phyloP scores from a whole-genome alignment of 2,888 invertebrate genomes.

The Ceriagrion tenellum region DNA sequence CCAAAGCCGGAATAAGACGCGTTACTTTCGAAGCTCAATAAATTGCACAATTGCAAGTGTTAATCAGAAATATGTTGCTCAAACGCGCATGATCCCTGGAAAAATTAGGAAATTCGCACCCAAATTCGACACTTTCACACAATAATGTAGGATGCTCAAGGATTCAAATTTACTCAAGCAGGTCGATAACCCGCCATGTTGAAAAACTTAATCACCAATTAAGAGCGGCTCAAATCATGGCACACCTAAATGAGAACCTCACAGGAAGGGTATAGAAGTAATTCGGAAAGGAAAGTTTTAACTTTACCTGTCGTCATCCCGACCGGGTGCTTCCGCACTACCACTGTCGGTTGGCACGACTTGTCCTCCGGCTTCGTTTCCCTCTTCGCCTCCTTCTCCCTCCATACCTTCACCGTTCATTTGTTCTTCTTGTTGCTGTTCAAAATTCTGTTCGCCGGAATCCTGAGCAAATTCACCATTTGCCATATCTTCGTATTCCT shows the following conservation, averaged over 20 bases:
- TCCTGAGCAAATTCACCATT: conserved; percentile 87
- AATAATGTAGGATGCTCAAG: not conserved
- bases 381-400: conserved; percentile 68
- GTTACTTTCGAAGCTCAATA: not conserved
- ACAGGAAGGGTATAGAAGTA: not conserved
- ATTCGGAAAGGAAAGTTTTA: conserved; percentile 3
- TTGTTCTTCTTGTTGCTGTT: conserved; percentile 80
- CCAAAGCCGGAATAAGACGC: not conserved
- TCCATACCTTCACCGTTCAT: conserved; percentile 74
- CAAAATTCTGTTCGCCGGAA: conserved; percentile 80
- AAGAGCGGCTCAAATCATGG: conserved; percentile 12
- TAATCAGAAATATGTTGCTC: not conserved
- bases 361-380: conserved; percentile 80
- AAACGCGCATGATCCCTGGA: too few species aligned
- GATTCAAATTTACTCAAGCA: conserved; percentile 46
- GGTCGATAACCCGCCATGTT: conserved; percentile 49
- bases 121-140: not conserved
- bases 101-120: not conserved
- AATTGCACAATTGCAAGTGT: not conserved
- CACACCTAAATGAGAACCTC: conserved; percentile 55
- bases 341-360: conserved; percentile 85
- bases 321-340: conserved; percentile 87
- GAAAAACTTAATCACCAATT: not conserved
- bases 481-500: conserved; percentile 84
- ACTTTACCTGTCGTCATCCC: conserved; percentile 84